These are phyloP conservation scores for Hydropsyche betteni DNA, from an alignment of 2,888 invertebrate genomes.

Conservation along the genomic window DNA sequence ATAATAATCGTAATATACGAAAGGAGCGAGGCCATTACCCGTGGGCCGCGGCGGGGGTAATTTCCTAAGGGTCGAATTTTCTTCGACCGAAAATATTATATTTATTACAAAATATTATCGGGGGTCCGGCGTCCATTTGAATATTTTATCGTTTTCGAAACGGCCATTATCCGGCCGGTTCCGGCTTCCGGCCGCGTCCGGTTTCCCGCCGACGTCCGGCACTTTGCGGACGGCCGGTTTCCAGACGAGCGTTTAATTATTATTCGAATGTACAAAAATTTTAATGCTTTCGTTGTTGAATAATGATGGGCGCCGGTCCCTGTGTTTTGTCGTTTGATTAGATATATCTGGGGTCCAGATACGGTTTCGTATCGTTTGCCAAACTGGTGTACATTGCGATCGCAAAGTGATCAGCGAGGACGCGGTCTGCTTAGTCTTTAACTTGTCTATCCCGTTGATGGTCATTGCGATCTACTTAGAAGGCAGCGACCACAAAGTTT, in stretches of 20 bases:
- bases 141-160: conserved; percentile 23
- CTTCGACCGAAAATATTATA: conserved; percentile 7
- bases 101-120: no score
- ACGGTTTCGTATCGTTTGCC: no score
- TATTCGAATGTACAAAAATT: neutral
- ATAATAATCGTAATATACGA: neutral
- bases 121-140: neutral
- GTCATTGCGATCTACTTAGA: no score
- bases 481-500: no score
- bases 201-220: neutral
- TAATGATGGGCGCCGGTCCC: no score
- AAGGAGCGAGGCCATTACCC: neutral
- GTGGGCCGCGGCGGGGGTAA: neutral
- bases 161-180: neutral
- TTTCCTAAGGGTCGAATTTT: conserved; percentile 28
- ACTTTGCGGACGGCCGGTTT: conserved; percentile 5
- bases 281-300: no score
- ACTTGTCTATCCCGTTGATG: no score
- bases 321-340: no score
- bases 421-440: no score
- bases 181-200: conserved; percentile 19
- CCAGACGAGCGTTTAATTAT: neutral
- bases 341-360: no score
- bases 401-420: no score
- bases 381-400: no score